Evolutionary conservation across 1,140 invertebrate species (phyloP), one percentile per base, ranked within the genome.

Genomic region (Leptinotarsa undecemlineata): DNA sequence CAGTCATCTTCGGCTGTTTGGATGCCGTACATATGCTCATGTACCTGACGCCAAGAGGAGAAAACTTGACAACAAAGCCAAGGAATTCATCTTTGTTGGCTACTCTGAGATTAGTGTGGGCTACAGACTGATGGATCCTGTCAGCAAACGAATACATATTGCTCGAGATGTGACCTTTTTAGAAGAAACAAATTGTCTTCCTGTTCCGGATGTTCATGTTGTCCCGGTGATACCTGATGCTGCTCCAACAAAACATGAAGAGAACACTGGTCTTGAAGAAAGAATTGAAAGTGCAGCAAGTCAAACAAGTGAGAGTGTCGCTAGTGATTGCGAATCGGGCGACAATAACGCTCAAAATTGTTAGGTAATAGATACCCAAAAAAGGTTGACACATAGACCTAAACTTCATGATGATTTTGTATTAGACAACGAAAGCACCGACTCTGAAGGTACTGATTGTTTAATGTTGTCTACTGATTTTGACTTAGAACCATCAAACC

Each of bases 51-150:
- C 81, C 70, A 81, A 83, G 33, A 76, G 79, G 6, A 82, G 74
- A 57, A 86, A 86, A 77, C 76, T 84, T 72, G 80, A 81, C 74
- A 69, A 78, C 51, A 85, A 86, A 71, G 77, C 80, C 66, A 78
- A 80, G 64, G 76, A 79, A 75, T 80, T 74, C 23, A 78, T 85
- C 4, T 85, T 88, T 78, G 84, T 87, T 26, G 86, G 87, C 4
- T 88, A 87, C 71, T 82, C 82, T 72, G 78, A 75, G 19, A 75
- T 81, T 13, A 78, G 77, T 8, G 86, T 85, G 72, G 85, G 84
- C 11, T 87, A 86, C 79, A 77, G 84, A 67, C 68, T 87, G 48
- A 69, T 60, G 19, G n/a, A 51, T 33, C 48, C 48, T 17, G 68
- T 26, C 15, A 71, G 21, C 14, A 4, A 74, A 13, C 68, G 23